These are phyloP conservation scores for Cylas formicarius DNA, from an alignment of 1,140 invertebrate genomes.

Conservation along the genomic window DNA sequence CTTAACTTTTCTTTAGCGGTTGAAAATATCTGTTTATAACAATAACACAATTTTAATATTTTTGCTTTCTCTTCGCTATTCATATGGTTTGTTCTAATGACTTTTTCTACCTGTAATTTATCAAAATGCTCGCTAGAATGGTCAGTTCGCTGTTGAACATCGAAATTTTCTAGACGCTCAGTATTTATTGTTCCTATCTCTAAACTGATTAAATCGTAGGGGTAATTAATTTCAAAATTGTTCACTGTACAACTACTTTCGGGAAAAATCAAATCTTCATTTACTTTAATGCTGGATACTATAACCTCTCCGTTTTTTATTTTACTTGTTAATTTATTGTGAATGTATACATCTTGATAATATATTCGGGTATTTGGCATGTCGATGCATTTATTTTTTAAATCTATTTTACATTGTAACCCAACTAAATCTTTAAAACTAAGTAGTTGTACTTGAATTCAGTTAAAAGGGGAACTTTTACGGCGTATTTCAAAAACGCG, in stretches of 20 bases:
- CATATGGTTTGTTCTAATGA: slow-evolving; percentile 6
- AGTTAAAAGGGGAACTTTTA: not conserved
- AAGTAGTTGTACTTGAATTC: not conserved
- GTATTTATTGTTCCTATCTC: not conserved
- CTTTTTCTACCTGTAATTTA: not conserved
- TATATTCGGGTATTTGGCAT: slow-evolving; percentile 2
- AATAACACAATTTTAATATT: slow-evolving; percentile 3
- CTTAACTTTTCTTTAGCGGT: slow-evolving; percentile 4
- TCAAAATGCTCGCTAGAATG: not conserved
- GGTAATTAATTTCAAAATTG: slow-evolving; percentile 6
- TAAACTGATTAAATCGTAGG: slow-evolving; percentile 5
- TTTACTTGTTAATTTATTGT: slow-evolving; percentile 3
- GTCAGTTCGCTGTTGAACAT: too few species aligned
- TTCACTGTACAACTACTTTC: slow-evolving; percentile 4
- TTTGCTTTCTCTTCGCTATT: slow-evolving; percentile 12
- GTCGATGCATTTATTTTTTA: slow-evolving; percentile 2
- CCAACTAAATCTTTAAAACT: slow-evolving; percentile 4
- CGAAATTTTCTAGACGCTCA: slow-evolving; percentile 2
- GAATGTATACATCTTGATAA: slow-evolving; percentile 10
- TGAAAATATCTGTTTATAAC: slow-evolving; percentile 3
- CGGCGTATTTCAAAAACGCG: slow-evolving; percentile 5
- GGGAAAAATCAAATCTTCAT: not conserved
- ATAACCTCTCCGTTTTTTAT: slow-evolving; percentile 5
- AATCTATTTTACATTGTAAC: slow-evolving; percentile 4
- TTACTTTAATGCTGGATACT: not conserved